Conservation (phyloP, 2,113 vertebrate species). For the Microcebus tavaratra region DNA sequence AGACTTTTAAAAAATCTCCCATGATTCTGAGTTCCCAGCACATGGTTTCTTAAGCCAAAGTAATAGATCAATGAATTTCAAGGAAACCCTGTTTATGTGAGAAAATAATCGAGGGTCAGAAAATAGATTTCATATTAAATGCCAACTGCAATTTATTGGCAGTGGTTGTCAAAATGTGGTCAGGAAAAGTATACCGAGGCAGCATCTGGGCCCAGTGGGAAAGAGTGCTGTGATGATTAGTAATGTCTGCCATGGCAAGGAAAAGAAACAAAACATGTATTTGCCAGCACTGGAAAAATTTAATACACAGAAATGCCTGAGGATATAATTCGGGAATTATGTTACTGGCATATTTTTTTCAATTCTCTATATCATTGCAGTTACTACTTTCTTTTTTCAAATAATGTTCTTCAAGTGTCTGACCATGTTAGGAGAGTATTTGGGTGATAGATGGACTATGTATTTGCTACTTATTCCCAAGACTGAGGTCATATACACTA, state of each 20-base stretch:
- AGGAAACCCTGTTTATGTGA: not conserved
- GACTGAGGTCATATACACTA: not conserved
- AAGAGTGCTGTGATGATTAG: not conserved
- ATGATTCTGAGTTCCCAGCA: not conserved
- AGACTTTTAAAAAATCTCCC: not conserved
- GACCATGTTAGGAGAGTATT: not conserved
- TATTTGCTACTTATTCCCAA: not conserved
- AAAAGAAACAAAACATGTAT: not conserved
- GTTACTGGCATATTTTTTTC: not conserved
- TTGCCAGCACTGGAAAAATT: slow-evolving; percentile 43
- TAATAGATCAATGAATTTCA: not conserved
- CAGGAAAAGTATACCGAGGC: not conserved
- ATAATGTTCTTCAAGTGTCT: slow-evolving; percentile 29
- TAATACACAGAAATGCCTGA: slow-evolving; percentile 28
- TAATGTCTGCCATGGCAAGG: not conserved
- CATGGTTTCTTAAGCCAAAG: not conserved
- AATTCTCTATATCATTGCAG: slow-evolving; percentile 1
- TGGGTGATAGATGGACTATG: not conserved
- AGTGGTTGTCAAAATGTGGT: not conserved
- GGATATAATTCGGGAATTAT: slow-evolving; percentile 28
- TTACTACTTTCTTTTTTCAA: not conserved
- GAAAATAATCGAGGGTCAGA: slow-evolving; percentile 18
- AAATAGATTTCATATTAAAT: not conserved
- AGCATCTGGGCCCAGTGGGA: not conserved
- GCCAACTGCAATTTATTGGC: not conserved